Percentiles rank a stretch among this genome's conserved stretches.
Evolutionary conservation across 1,140 invertebrate genomes (phyloP).

Genomic region (Oryzaephilus surinamensis): DNA sequence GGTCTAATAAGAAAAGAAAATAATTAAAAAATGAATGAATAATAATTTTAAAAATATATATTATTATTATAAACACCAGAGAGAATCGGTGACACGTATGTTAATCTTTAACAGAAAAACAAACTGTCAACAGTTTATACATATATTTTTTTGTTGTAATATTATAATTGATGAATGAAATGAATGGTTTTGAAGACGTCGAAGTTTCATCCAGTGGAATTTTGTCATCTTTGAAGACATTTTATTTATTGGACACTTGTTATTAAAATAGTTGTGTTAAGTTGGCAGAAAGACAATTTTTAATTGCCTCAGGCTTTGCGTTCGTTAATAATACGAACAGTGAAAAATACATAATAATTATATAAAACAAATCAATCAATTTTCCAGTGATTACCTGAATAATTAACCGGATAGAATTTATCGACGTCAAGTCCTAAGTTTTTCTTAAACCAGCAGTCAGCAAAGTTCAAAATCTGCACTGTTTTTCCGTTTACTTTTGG

Average conservation of each 20-base stretch:
- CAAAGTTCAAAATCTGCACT: conserved; percentile 36
- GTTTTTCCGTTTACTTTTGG: conserved; percentile 22
- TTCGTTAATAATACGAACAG: conserved; percentile 31
- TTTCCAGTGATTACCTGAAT: conserved; percentile 29
- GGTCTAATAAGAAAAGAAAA: too few relatives aligned
- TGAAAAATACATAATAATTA: too few relatives aligned
- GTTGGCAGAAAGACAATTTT: conserved; percentile 28
- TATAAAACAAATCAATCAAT: conserved; percentile 30
- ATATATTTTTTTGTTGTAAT: conserved; percentile 12
- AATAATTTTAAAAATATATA: background rate
- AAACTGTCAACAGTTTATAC: conserved; percentile 30
- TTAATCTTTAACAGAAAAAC: conserved; percentile 15
- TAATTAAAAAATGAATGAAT: too few relatives aligned
- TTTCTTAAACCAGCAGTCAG: conserved; percentile 31
- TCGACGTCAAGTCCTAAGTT: conserved; percentile 29
- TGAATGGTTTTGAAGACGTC: conserved; percentile 23
- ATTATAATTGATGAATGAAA: too few relatives aligned
- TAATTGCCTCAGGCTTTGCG: conserved; percentile 26
- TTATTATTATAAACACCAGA: conserved; percentile 12
- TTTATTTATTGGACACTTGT: conserved; percentile 21
- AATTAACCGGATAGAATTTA: conserved; percentile 31
- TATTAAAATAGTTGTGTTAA: conserved; percentile 32
- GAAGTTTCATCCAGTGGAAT: too few relatives aligned
- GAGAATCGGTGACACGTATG: conserved; percentile 36
- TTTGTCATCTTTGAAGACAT: conserved; percentile 22